Evolutionary conservation across 2,797 vertebrate genomes (phyloP).

Genomic region (Momotus momota): DNA sequence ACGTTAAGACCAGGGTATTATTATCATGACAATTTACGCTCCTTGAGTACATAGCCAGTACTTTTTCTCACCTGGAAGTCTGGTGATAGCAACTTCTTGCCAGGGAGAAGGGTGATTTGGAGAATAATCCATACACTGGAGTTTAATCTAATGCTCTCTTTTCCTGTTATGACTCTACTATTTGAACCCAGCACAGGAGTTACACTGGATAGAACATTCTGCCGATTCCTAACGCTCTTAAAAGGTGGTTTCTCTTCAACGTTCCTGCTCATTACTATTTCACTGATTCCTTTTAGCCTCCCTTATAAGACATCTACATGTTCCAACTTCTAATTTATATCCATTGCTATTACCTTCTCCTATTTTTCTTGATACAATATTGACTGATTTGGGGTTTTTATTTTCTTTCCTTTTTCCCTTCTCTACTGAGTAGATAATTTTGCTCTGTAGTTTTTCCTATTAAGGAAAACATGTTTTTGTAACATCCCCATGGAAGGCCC

Average conservation of each 20-base stretch:
- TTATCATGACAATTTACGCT: not conserved
- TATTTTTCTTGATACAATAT: slow-evolving; percentile 3
- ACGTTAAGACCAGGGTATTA: not conserved
- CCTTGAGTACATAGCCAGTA: not conserved
- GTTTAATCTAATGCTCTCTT: not conserved
- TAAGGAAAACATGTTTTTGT: not conserved
- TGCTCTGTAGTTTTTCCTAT: not conserved
- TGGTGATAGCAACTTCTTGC: not conserved
- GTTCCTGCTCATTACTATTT: not conserved
- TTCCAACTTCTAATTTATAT: slow-evolving; percentile 25
- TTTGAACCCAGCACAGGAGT: not conserved
- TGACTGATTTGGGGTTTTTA: not conserved
- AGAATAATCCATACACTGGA: not conserved
- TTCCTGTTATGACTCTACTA: not conserved
- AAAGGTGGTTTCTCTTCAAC: not conserved
- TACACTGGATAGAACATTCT: not conserved
- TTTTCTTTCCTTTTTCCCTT: not conserved
- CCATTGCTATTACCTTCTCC: slow-evolving; percentile 1
- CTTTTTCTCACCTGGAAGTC: not conserved
- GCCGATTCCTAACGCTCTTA: not conserved
- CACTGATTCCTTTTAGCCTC: slow-evolving; percentile 5
- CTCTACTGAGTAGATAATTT: not conserved
- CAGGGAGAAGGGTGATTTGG: not conserved
- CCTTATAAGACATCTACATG: slow-evolving; percentile 40
- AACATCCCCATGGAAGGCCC: not conserved